Evolutionary conservation across 2,888 invertebrate species (phyloP).

Genomic region (Apamea epomidion): DNA sequence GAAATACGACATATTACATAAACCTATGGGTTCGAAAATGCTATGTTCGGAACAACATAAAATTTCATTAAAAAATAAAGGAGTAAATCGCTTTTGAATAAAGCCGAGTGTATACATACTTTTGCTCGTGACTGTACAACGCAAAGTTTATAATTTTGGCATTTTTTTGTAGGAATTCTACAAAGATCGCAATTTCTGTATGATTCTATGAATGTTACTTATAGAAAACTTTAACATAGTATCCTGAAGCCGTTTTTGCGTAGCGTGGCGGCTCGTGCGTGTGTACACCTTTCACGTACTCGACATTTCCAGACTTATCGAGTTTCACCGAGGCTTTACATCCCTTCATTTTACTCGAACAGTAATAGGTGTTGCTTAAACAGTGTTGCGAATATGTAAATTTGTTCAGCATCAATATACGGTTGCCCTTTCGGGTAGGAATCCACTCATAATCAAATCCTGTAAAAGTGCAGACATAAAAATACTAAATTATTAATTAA

Average conservation of each 20-base stretch:
- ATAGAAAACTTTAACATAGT: constrained; percentile 9
- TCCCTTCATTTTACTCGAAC: constrained; percentile 16
- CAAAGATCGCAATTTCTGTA: not conserved
- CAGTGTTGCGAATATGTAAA: constrained; percentile 22
- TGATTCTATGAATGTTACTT: not conserved
- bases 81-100: too few relatives aligned
- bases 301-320: constrained; percentile 7
- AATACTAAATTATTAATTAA: not conserved
- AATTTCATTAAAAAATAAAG: too few relatives aligned
- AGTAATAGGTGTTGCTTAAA: not conserved
- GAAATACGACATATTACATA: too few relatives aligned
- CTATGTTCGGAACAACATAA: too few relatives aligned
- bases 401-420: constrained; percentile 16
- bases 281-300: constrained; percentile 11
- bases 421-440: constrained; percentile 17
- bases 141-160: not conserved
- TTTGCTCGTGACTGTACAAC: too few relatives aligned
- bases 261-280: constrained; percentile 29
- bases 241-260: not conserved
- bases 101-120: too few relatives aligned
- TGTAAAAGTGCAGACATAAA: not conserved
- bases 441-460: constrained; percentile 16
- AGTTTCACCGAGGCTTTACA: constrained; percentile 45
- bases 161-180: not conserved
- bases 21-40: too few relatives aligned